A percentile compares a stretch with the other conserved stretches of the same genome.
phyloP scores from a whole-genome alignment of 64 coral and sea anemone genomes.

The Exaiptasia diaphana region DNA sequence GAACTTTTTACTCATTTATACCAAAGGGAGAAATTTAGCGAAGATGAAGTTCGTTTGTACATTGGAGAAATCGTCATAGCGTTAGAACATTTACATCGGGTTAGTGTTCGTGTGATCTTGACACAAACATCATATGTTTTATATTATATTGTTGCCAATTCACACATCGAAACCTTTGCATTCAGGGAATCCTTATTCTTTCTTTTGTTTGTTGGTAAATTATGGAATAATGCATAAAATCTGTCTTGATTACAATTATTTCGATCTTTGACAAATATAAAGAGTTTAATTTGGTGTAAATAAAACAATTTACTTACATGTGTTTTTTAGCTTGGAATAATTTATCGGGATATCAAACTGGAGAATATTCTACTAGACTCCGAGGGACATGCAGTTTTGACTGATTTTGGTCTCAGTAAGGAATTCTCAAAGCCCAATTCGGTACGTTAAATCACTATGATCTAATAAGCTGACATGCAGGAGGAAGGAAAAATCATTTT shows the following conservation, averaged over 20 bases:
- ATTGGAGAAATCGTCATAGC: slow-evolving; percentile 95
- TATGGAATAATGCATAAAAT: too few species aligned
- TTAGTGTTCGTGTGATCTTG: too few species aligned
- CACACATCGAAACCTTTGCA: too few species aligned
- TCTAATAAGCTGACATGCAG: too few species aligned
- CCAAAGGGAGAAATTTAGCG: slow-evolving; percentile 91
- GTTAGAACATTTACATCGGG: slow-evolving; percentile 93
- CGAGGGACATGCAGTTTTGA: slow-evolving; percentile 89
- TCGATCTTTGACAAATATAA: not conserved
- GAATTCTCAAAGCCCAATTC: slow-evolving; percentile 83
- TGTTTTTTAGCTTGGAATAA: slow-evolving; percentile 88
- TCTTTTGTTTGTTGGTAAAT: too few species aligned
- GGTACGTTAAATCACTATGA: slow-evolving; percentile 59
- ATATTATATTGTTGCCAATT: too few species aligned
- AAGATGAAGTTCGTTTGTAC: slow-evolving; percentile 95
- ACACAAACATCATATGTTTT: too few species aligned
- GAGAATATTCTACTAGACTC: slow-evolving; percentile 94
- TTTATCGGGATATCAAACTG: slow-evolving; percentile 97
- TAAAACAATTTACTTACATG: too few species aligned
- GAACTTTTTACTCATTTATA: slow-evolving; percentile 96
- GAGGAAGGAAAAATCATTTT: too few species aligned
- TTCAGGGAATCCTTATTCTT: too few species aligned
- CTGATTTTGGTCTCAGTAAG: slow-evolving; percentile 98
- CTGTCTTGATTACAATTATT: not conserved
- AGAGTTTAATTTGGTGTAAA: not conserved